A percentile compares a stretch with the other conserved stretches of the same genome.
phyloP scores from a whole-genome alignment of 2,888 invertebrate genomes.

The Sesamia inferens region DNA sequence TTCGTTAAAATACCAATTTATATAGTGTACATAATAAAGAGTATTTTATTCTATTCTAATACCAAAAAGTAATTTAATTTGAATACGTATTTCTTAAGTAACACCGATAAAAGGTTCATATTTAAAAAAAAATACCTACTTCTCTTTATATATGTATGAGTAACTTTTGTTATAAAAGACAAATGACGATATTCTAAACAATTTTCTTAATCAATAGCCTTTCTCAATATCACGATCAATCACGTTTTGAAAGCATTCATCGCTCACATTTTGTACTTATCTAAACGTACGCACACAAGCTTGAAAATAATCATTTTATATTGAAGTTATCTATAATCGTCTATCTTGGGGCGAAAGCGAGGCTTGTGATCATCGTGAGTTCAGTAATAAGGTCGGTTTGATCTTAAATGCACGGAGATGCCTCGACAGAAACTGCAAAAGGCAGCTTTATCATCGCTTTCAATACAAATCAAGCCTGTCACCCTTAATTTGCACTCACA shows the following conservation, averaged over 20 bases:
- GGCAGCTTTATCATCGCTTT: not conserved
- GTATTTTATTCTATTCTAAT: not conserved
- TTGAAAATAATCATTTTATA: slow-evolving; percentile 25
- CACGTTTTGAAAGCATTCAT: slow-evolving; percentile 38
- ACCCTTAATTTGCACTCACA: not conserved
- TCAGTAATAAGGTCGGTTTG: not conserved
- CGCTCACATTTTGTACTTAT: slow-evolving; percentile 23
- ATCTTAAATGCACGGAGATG: not conserved
- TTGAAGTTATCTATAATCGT: slow-evolving; percentile 1
- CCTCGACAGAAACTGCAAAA: too few relatives aligned
- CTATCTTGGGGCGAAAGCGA: not conserved
- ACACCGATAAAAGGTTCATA: not conserved
- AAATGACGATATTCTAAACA: slow-evolving; percentile 22
- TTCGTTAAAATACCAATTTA: too few relatives aligned
- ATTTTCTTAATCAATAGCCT: slow-evolving; percentile 32
- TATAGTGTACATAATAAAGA: too few relatives aligned
- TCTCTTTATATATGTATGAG: not conserved
- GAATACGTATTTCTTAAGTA: not conserved
- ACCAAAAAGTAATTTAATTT: not conserved
- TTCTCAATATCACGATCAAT: slow-evolving; percentile 34
- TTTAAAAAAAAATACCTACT: not conserved
- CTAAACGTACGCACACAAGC: slow-evolving; percentile 10
- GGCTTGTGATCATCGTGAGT: not conserved
- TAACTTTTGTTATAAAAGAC: slow-evolving; percentile 17
- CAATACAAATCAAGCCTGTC: not conserved